These are phyloP conservation scores for Aethina tumida DNA, from an alignment of 1,140 invertebrate genomes.

Conservation along the genomic window DNA sequence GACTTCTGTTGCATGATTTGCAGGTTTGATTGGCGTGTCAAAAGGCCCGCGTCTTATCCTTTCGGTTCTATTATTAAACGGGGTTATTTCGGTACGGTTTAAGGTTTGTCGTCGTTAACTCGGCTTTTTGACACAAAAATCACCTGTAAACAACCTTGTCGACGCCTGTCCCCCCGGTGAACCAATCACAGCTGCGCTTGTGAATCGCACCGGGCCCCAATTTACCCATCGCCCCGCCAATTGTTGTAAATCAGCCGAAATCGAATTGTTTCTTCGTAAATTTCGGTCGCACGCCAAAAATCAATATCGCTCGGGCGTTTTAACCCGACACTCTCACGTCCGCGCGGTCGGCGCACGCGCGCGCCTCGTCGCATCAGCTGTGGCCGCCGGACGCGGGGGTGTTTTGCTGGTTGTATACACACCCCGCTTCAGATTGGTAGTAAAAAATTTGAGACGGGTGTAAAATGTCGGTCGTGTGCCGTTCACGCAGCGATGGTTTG, in stretches of 20 bases:
- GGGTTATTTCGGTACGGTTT: too few species aligned
- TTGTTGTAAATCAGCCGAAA: too few species aligned
- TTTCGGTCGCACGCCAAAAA: conserved; percentile 23
- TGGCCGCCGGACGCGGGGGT: conserved; percentile 9
- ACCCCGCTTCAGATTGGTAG: not conserved
- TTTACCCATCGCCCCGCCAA: too few species aligned
- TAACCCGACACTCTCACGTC: too few species aligned
- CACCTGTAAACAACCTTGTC: not conserved
- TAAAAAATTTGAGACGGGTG: not conserved
- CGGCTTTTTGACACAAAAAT: conserved; percentile 4
- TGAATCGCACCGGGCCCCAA: too few species aligned
- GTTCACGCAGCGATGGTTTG: too few species aligned
- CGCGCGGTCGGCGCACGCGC: conserved; percentile 20
- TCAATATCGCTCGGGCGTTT: conserved; percentile 32
- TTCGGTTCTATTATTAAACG: too few species aligned
- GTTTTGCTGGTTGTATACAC: conserved; percentile 2
- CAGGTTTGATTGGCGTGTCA: too few species aligned
- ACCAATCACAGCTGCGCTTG: too few species aligned
- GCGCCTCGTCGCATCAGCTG: conserved; percentile 25
- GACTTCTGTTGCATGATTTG: too few species aligned
- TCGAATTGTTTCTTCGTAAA: conserved; percentile 11
- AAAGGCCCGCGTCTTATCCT: too few species aligned
- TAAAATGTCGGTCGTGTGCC: not conserved
- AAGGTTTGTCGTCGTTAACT: conserved; percentile 8
- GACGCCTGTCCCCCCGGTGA: too few species aligned